Evolutionary conservation across 2,888 invertebrate species (phyloP).

Genomic region (Mythimna loreyi): DNA sequence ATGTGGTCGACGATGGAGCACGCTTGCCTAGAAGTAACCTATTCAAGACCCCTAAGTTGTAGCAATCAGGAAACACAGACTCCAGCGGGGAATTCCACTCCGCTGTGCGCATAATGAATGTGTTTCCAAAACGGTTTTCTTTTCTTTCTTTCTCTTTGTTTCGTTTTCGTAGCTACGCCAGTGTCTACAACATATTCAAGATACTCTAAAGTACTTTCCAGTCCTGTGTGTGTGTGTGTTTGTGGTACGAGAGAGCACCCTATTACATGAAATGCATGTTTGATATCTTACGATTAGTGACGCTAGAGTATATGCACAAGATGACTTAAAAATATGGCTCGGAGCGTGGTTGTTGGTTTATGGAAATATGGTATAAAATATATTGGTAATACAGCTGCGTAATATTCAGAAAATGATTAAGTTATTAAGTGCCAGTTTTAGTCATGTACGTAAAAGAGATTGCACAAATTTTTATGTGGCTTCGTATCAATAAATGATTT

Average conservation of each 20-base stretch:
- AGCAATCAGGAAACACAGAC: no score
- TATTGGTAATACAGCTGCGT: not conserved
- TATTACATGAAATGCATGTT: not conserved
- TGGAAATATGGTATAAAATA: not conserved
- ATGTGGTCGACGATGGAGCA: no score
- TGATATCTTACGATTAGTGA: constrained; percentile 4
- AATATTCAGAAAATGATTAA: not conserved
- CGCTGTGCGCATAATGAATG: no score
- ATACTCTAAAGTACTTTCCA: not conserved
- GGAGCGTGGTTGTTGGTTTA: not conserved
- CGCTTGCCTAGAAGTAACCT: no score
- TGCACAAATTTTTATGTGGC: no score
- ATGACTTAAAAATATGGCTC: not conserved
- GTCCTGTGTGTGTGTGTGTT: no score
- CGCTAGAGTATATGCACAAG: not conserved
- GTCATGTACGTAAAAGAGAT: not conserved
- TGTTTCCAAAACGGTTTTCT: no score
- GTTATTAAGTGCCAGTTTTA: not conserved
- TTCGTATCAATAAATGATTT: no score
- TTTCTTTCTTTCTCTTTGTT: no score
- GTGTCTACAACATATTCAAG: not conserved
- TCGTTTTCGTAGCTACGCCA: no score
- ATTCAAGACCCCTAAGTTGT: no score
- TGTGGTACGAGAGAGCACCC: not conserved
- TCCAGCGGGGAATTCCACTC: no score